Percentiles rank a stretch among this genome's conserved stretches.
Evolutionary conservation across 1,140 invertebrate genomes (phyloP).

Genomic region (Drosophila nigrodunni): DNA sequence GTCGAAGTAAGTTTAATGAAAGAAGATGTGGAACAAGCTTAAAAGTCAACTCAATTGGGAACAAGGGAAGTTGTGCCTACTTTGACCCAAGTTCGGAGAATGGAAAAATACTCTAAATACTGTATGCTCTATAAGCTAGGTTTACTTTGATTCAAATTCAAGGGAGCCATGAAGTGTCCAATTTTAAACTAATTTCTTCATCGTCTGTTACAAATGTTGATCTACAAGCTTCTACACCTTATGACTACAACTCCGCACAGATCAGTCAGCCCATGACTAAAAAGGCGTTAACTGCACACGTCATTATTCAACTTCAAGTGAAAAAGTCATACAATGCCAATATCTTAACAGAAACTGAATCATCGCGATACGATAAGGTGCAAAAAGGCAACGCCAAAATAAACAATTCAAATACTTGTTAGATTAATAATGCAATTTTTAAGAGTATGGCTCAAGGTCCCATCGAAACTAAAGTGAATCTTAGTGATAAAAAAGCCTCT

Average conservation of each 20-base stretch:
- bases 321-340: background rate
- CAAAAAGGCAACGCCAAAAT: background rate
- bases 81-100: too few species aligned
- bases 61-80: too few species aligned
- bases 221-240: too few species aligned
- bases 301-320: constrained; percentile 1
- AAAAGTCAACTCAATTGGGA: too few species aligned
- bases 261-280: background rate
- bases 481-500: constrained; percentile 35
- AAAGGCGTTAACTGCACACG: background rate
- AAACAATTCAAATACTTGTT: background rate
- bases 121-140: too few species aligned
- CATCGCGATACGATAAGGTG: background rate
- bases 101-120: too few species aligned
- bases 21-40: too few species aligned
- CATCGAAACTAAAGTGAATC: constrained; percentile 12
- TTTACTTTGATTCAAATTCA: too few species aligned
- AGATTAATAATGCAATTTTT: background rate
- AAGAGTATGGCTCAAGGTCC: background rate
- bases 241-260: too few species aligned
- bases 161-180: too few species aligned
- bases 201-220: too few species aligned
- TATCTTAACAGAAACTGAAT: constrained; percentile 5
- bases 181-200: too few species aligned
- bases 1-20: background rate